Conservation (phyloP, 1,140 invertebrate genomes). For the Formica exsecta region DNA sequence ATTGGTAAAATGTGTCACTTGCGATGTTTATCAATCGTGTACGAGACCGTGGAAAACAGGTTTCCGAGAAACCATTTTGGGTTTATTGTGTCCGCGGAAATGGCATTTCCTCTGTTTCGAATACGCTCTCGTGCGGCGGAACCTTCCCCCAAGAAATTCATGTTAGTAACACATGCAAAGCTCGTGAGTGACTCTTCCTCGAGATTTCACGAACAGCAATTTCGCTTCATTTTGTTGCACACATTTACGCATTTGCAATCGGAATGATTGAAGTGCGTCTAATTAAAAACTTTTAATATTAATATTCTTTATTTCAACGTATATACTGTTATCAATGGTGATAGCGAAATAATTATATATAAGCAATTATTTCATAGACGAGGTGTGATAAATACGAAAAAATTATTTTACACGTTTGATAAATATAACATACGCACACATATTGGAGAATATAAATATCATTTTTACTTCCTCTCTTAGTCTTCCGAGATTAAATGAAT, state of each 20-base stretch:
- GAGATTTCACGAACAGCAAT: constrained; percentile 12
- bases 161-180: constrained; percentile 31
- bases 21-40: constrained; percentile 3
- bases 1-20: constrained; percentile 29
- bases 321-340: neutral
- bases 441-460: neutral
- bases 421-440: neutral
- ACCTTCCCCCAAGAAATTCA: constrained; percentile 45
- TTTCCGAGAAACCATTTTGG: constrained; percentile 47
- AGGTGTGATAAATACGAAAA: neutral
- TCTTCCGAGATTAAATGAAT: neutral
- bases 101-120: constrained; percentile 50
- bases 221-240: neutral
- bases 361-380: neutral
- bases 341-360: neutral
- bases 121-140: neutral
- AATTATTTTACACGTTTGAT: neutral
- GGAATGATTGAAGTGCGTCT: neutral
- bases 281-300: neutral
- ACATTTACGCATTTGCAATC: neutral
- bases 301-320: neutral
- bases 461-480: neutral
- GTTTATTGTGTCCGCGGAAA: constrained; percentile 43
- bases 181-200: neutral
- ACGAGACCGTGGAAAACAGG: constrained; percentile 12